These are phyloP conservation scores for Agrotis ipsilon DNA, from an alignment of 2,888 invertebrate genomes.

Conservation along the genomic window DNA sequence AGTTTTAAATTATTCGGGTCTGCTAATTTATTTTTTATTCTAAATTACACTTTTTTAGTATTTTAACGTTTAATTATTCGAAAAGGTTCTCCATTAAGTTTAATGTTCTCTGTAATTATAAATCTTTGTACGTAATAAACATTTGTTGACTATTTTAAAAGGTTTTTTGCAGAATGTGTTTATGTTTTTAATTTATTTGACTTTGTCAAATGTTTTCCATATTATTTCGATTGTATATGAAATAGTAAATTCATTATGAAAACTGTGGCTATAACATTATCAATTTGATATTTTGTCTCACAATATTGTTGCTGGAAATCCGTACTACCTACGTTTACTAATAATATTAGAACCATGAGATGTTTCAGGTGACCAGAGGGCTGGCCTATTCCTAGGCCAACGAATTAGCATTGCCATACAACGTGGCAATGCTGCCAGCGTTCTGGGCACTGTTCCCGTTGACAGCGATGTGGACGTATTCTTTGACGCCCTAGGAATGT, in stretches of 20 bases:
- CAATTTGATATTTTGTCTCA: too few relatives aligned
- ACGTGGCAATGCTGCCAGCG: too few relatives aligned
- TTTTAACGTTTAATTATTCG: constrained; percentile 42
- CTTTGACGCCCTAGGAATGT: too few relatives aligned
- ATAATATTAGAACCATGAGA: neutral
- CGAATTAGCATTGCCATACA: too few relatives aligned
- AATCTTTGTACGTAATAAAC: constrained; percentile 25
- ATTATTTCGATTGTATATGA: too few relatives aligned
- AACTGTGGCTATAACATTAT: neutral
- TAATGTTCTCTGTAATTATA: constrained; percentile 31
- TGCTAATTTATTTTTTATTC: constrained; percentile 25
- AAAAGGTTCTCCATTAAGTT: constrained; percentile 17
- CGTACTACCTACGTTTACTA: neutral
- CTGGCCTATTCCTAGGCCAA: too few relatives aligned
- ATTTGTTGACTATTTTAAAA: constrained; percentile 14
- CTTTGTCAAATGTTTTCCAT: neutral
- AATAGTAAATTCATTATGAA: neutral
- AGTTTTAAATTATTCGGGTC: constrained; percentile 29
- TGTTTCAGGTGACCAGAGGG: too few relatives aligned
- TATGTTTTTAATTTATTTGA: neutral
- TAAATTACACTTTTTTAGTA: neutral
- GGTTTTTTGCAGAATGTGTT: neutral
- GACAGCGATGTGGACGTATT: too few relatives aligned
- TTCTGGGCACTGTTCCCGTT: too few relatives aligned
- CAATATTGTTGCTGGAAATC: neutral